Base-by-base conservation (phyloP, 2,113 vertebrate genomes). In the Rhabdomys dilectus region DNA sequence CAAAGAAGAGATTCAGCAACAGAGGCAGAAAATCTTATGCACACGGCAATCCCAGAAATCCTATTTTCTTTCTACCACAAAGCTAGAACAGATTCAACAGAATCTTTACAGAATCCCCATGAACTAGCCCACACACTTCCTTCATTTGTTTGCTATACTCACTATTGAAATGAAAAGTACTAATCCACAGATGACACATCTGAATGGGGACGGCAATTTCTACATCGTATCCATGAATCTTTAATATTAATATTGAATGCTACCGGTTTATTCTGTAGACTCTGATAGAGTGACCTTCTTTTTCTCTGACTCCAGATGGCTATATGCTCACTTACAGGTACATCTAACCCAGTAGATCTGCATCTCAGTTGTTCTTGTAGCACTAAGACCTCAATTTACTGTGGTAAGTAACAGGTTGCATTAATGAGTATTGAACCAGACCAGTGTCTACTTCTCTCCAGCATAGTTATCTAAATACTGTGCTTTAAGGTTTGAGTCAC, bases 101-200 rank as follows among this genome's bases (percentile, higher is more conserved):
- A 34, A 88, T 6, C 13, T 68, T 80, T 90, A 1, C 6, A 68
- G 58, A 96, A 75, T 68, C 29, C 9, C 95, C 64, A 26, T 78
- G 36, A 93, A 64, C 77, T 51, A 91, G 89, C 77, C 58, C 62
- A 62, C 17, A 66, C 62, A 56, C 70, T 87, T 68, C 45, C n/a
- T 56, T 73, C 24, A 73, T 24, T 89, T 24, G 15, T 53, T 95
- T 56, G 29, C 22, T n/a, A 0, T 86, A 11, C 4, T 72, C 17
- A 73, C 56, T 68, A 39, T 48, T 81, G 88, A 94, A 97, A 82
- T 78, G 36, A 91, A 92, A 93, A 56, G 15, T 34, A 77, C 68
- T 53, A 39, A 96, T 66, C 86, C 24, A 73, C 51, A 81, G 77
- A 17, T 42, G 66, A 68, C 39, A 73, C 21, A 81, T 76, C 66